Evolutionary conservation across 2,888 invertebrate genomes (phyloP).

Genomic region (Oithona nana): DNA sequence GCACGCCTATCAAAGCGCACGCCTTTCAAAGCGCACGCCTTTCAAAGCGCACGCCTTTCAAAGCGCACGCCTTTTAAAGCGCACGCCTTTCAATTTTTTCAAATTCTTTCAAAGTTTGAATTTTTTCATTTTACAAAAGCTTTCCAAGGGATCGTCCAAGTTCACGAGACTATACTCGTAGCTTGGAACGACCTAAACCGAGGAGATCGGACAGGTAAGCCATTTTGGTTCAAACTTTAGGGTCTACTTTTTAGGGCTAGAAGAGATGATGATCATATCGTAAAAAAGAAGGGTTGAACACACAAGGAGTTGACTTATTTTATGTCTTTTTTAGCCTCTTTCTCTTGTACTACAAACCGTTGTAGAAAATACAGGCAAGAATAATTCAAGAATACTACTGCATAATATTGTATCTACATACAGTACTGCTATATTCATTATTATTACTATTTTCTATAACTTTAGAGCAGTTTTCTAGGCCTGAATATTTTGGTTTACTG

Average conservation of each 20-base stretch:
- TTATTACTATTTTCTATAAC: no score
- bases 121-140: neutral
- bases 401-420: no score
- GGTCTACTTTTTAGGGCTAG: no score
- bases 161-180: neutral
- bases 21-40: neutral
- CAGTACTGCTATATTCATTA: no score
- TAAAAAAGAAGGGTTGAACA: no score
- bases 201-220: slow-evolving; percentile 8
- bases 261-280: neutral
- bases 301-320: no score
- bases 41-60: neutral
- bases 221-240: neutral
- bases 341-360: slow-evolving; percentile 15
- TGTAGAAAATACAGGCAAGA: slow-evolving; percentile 2
- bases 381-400: no score
- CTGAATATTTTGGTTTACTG: no score
- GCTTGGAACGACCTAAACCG: slow-evolving; percentile 12
- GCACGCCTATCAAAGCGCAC: neutral
- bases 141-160: neutral
- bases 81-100: neutral
- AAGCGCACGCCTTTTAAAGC: no score
- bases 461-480: no score
- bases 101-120: no score
- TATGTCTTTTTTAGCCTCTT: slow-evolving; percentile 10